A percentile compares a stretch with the other conserved stretches of the same genome.
phyloP scores from a whole-genome alignment of 2,888 invertebrate genomes.

The Caenorhabditis afra region DNA sequence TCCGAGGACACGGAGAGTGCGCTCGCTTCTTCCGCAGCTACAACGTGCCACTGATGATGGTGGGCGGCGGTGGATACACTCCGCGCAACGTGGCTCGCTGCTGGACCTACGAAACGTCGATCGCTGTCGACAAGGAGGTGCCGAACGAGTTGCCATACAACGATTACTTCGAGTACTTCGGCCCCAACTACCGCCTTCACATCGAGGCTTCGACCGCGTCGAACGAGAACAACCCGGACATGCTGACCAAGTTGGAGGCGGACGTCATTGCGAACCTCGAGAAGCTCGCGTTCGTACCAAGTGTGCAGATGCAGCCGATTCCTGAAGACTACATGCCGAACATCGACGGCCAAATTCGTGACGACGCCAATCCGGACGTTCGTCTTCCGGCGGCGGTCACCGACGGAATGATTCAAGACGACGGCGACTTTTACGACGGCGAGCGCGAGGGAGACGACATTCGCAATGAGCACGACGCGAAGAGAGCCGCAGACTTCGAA shows the following conservation, averaged over 20 bases:
- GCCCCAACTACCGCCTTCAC: slow-evolving; percentile 77
- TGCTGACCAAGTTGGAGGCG: slow-evolving; percentile 69
- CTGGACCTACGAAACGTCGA: slow-evolving; percentile 98
- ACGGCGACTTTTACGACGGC: slow-evolving; percentile 70
- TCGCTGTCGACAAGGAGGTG: slow-evolving; percentile 76
- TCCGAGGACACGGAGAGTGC: slow-evolving; percentile 83
- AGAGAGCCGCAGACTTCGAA: slow-evolving; percentile 58
- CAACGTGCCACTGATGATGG: slow-evolving; percentile 94
- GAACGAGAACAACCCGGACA: slow-evolving; percentile 74
- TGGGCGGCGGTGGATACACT: slow-evolving; percentile 88
- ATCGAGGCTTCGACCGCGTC: slow-evolving; percentile 72
- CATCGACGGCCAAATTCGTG: slow-evolving; percentile 62
- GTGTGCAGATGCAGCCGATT: slow-evolving; percentile 78
- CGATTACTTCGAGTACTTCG: slow-evolving; percentile 77
- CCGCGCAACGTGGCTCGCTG: slow-evolving; percentile 83
- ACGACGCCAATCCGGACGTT: slow-evolving; percentile 75
- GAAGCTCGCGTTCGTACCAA: slow-evolving; percentile 71
- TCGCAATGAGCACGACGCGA: slow-evolving; percentile 66
- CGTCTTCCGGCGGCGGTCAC: slow-evolving; percentile 58
- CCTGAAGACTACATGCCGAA: slow-evolving; percentile 70
- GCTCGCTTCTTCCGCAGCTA: slow-evolving; percentile 98
- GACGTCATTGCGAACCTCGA: slow-evolving; percentile 74
- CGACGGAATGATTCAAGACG: slow-evolving; percentile 65
- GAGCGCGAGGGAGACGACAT: slow-evolving; percentile 70
- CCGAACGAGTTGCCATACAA: slow-evolving; percentile 79